These are phyloP conservation scores for Caradrina clavipalpis DNA, from an alignment of 2,888 invertebrate species.

Conservation along the genomic window DNA sequence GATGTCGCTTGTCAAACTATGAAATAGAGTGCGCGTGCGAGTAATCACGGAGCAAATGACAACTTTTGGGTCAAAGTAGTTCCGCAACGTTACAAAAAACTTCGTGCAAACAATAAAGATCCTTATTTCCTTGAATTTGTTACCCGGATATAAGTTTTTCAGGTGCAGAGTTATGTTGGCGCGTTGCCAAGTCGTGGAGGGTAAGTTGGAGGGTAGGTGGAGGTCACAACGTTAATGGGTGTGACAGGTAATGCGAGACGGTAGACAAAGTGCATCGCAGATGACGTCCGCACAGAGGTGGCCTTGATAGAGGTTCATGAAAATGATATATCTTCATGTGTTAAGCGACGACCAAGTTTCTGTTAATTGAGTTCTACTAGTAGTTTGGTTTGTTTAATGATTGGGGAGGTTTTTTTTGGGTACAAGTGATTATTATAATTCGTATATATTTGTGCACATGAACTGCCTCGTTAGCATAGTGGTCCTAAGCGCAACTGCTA, in stretches of 20 bases:
- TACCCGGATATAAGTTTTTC: slow-evolving; percentile 58
- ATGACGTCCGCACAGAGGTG: slow-evolving; percentile 69
- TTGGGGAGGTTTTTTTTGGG: background rate
- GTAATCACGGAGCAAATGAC: slow-evolving; percentile 88
- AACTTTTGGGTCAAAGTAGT: slow-evolving; percentile 84
- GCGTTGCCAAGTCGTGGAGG: slow-evolving; percentile 78
- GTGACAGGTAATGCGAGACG: slow-evolving; percentile 89
- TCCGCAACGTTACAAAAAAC: slow-evolving; percentile 59
- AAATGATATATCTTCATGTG: slow-evolving; percentile 61
- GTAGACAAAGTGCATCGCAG: slow-evolving; percentile 87
- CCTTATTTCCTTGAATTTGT: slow-evolving; percentile 68
- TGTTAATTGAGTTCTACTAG: slow-evolving; percentile 49
- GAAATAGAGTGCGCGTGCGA: slow-evolving; percentile 74
- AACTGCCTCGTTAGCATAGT: no score
- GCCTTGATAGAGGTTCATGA: slow-evolving; percentile 63
- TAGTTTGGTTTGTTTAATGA: slow-evolving; percentile 20
- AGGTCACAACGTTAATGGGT: slow-evolving; percentile 88
- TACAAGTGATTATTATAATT: no score
- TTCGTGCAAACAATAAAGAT: slow-evolving; percentile 62
- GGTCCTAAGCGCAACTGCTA: no score
- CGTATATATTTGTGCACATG: no score
- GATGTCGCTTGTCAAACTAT: slow-evolving; percentile 80
- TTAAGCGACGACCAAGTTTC: slow-evolving; percentile 41
- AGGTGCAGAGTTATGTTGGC: slow-evolving; percentile 74
- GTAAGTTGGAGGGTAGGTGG: slow-evolving; percentile 82